phyloP scores from a whole-genome alignment of 2,113 vertebrate species.

The Microcebus tavaratra region DNA sequence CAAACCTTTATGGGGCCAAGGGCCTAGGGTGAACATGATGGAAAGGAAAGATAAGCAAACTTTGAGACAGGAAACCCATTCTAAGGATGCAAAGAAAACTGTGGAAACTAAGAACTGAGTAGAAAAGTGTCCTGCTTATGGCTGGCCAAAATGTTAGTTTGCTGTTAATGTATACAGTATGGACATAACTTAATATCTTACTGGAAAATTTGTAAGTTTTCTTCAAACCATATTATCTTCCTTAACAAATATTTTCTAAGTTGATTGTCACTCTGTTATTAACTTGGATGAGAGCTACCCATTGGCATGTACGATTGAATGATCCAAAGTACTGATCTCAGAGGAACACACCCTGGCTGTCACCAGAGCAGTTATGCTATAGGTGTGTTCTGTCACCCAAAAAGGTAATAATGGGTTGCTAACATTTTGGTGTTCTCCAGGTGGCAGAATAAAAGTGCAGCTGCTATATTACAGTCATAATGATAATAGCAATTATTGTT shows the following conservation, averaged over 20 bases:
- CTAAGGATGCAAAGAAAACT: background rate
- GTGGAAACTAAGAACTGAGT: background rate
- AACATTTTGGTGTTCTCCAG: background rate
- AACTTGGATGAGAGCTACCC: background rate
- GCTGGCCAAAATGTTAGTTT: background rate
- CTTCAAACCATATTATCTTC: background rate
- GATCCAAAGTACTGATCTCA: background rate
- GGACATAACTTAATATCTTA: background rate
- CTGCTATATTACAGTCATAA: background rate
- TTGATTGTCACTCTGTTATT: background rate
- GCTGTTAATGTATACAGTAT: background rate
- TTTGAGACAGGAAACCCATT: background rate
- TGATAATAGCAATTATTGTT: constrained; percentile 49
- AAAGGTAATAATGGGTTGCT: constrained; percentile 25
- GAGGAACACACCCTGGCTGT: background rate
- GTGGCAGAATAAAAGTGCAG: background rate
- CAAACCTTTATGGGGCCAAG: too few species aligned
- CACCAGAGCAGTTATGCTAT: background rate
- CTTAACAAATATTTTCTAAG: background rate
- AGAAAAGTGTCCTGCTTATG: background rate
- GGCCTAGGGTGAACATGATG: background rate
- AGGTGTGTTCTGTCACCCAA: constrained; percentile 11
- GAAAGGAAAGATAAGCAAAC: background rate
- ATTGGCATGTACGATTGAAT: background rate
- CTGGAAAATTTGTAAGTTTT: background rate